These are phyloP conservation scores for Molanna angustata DNA, from an alignment of 2,888 invertebrate genomes.

Conservation along the genomic window DNA sequence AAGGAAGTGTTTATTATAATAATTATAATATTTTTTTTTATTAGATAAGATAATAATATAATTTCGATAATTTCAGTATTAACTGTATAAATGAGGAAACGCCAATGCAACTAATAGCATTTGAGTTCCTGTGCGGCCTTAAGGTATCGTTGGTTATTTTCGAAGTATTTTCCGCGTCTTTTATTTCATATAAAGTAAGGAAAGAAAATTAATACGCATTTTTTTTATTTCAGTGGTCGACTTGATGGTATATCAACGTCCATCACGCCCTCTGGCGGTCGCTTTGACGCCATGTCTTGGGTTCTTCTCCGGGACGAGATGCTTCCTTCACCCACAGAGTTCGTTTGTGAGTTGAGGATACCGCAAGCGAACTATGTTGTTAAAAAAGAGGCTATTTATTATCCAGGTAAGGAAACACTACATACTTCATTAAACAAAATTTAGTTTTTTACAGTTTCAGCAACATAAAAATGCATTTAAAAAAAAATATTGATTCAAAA, in stretches of 20 bases:
- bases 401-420: slow-evolving; percentile 53
- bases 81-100: no score
- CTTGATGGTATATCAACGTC: slow-evolving; percentile 46
- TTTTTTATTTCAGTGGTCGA: slow-evolving; percentile 36
- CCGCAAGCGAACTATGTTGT: slow-evolving; percentile 60
- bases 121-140: no score
- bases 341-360: slow-evolving; percentile 61
- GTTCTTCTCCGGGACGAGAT: slow-evolving; percentile 53
- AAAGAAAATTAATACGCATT: not conserved
- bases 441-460: no score
- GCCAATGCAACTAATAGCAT: no score
- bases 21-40: no score
- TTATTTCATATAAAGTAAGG: not conserved
- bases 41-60: no score
- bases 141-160: not conserved
- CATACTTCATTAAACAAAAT: no score
- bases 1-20: no score
- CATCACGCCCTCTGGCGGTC: slow-evolving; percentile 44
- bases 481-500: no score
- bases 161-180: not conserved
- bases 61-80: no score
- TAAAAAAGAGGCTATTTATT: slow-evolving; percentile 54
- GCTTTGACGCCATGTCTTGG: slow-evolving; percentile 56
- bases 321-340: slow-evolving; percentile 54
- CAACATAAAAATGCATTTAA: no score